Base-by-base conservation (phyloP, 23 tunicate species). In the Corella eumyota region DNA sequence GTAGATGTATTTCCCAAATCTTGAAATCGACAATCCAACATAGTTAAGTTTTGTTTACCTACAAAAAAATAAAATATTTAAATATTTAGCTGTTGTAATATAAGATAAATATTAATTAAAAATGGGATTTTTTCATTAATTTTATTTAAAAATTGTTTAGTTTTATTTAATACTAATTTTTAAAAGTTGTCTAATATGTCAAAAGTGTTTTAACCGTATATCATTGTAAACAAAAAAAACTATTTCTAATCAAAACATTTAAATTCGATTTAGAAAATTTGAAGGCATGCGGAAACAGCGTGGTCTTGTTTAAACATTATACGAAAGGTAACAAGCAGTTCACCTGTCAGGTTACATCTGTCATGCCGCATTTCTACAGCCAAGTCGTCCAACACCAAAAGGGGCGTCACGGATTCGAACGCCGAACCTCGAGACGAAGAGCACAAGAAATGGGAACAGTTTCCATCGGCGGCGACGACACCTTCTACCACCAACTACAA, bases 401-500 rank as follows among this genome's bases (percentile, higher is more conserved):
- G 23, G 1, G 60, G 60, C 5, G n/a, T 54, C 6, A 26, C 23
- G 3, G 60, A 33, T n/a, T 19, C 11, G 4, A 26, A 11, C 2
- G 29, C n/a, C 2, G 20, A 26, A 13, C 60, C 60, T 23, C 23
- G 60, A 3, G 29, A 7, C 20, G 25, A 15, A 17, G 23, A 62
- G 11, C 46, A 33, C 21, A 60, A 29, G 48, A 38, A 28, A 5
- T 62, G 40, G 68, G 38, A 40, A 28, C 68, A 62, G 15, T 29
- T 6, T n/a, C 47, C 68, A 52, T 62, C 44, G 53, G 21, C 44
- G 3, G 68, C 52, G 15, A 35, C 23, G 32, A 62, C 22, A 38
- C 68, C 68, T 40, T 62, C 68, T 33, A 62, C 33, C 22, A 62
- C 32, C 6, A 62, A 11, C 68, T 62, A 52, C n/a, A n/a, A n/a